phyloP scores from a whole-genome alignment of 1,140 invertebrate species.

The Drosophila mojavensis region DNA sequence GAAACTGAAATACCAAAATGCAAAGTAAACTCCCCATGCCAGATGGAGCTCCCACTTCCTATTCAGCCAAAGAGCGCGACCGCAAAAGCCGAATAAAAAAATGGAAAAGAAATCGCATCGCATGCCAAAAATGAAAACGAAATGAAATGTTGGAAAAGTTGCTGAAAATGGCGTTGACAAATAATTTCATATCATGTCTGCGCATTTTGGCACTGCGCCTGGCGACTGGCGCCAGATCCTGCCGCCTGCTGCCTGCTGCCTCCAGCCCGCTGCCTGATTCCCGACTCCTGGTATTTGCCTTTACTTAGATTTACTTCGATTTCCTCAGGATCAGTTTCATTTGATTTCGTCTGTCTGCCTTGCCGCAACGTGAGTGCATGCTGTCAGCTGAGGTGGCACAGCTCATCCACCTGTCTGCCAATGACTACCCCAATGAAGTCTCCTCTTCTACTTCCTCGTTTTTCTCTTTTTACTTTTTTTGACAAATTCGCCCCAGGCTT shows the following conservation, averaged over 20 bases:
- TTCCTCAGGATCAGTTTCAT: constrained; percentile 71
- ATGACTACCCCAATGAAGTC: constrained; percentile 31
- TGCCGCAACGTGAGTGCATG: constrained; percentile 38
- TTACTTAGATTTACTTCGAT: constrained; percentile 52
- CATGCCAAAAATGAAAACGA: constrained; percentile 63
- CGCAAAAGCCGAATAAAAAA: constrained; percentile 34
- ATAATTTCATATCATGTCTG: constrained; percentile 82
- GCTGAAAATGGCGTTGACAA: constrained; percentile 81
- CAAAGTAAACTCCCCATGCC: constrained; percentile 11
- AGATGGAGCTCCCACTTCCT: not conserved
- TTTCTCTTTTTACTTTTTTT: constrained; percentile 32
- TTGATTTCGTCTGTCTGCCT: constrained; percentile 57
- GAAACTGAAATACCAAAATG: constrained; percentile 60
- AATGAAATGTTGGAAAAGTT: constrained; percentile 80
- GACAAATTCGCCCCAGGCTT: constrained; percentile 58
- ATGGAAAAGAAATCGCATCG: constrained; percentile 42
- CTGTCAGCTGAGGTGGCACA: not conserved
- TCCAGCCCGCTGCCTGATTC: not conserved
- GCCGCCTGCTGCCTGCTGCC: not conserved
- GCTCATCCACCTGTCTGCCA: constrained; percentile 59
- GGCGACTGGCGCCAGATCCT: constrained; percentile 3
- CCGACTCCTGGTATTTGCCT: constrained; percentile 22
- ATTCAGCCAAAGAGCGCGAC: constrained; percentile 9
- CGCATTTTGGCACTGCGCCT: constrained; percentile 42
- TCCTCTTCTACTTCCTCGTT: constrained; percentile 28